phyloP scores from a whole-genome alignment of 2,888 invertebrate genomes.

The Dichetophora obliterata region DNA sequence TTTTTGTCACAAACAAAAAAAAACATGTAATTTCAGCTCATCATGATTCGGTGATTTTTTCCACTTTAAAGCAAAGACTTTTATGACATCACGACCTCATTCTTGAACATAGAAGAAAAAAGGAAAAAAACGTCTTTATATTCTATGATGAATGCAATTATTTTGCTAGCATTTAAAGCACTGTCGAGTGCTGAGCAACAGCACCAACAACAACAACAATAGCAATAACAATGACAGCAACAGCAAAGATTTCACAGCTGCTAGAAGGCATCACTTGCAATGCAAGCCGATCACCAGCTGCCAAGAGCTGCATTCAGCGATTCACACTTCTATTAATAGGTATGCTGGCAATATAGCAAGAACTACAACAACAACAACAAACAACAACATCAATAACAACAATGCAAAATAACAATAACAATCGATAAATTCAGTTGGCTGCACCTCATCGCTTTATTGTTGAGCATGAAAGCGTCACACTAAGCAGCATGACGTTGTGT shows the following conservation, averaged over 20 bases:
- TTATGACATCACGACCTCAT: conserved; percentile 9
- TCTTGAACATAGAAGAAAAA: not conserved
- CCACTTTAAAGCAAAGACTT: not conserved
- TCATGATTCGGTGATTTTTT: not conserved
- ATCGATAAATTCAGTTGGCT: conserved; percentile 12
- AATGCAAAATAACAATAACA: conserved; percentile 11
- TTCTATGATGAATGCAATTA: conserved; percentile 8
- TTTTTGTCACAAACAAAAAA: too few species aligned
- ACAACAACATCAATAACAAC: not conserved
- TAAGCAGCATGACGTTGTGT: not conserved
- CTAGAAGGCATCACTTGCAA: conserved; percentile 17
- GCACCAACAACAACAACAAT: conserved; percentile 12
- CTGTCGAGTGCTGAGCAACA: too few species aligned
- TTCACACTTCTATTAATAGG: conserved; percentile 13
- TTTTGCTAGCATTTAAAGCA: not conserved
- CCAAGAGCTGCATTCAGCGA: not conserved
- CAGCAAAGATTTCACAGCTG: conserved; percentile 21
- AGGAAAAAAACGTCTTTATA: not conserved
- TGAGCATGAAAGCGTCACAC: not conserved
- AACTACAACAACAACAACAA: not conserved
- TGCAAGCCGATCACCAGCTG: not conserved
- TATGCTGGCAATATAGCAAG: not conserved
- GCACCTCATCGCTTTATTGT: not conserved
- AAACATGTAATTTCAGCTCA: too few species aligned
- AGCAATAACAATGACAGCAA: conserved; percentile 10